Percentiles rank a stretch among this genome's conserved stretches.
Conservation (phyloP, 2,113 vertebrate genomes). For the Ellobius talpinus region DNA sequence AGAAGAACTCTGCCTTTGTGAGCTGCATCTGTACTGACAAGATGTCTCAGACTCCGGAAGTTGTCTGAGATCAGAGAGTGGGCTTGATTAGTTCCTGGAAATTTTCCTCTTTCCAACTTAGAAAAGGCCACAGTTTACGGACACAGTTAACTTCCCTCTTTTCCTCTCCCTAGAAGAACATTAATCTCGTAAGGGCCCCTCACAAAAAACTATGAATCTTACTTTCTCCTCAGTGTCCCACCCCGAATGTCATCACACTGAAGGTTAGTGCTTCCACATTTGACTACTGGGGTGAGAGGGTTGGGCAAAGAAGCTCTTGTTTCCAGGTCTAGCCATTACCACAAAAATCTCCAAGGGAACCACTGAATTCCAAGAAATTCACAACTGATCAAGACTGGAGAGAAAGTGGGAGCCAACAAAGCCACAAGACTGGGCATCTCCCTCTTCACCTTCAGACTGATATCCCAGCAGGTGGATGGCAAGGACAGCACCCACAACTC, state of each 20-base stretch:
- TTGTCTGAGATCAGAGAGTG: neutral
- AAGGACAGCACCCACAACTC: no score
- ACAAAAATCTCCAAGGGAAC: neutral
- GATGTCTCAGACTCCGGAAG: neutral
- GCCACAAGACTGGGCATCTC: no score
- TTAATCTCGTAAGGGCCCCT: neutral
- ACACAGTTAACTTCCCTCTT: neutral
- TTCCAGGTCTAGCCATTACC: neutral
- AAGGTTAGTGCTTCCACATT: neutral
- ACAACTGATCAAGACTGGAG: neutral
- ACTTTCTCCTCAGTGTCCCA: neutral
- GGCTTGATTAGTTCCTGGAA: neutral
- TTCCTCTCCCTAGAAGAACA: neutral
- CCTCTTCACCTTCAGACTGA: no score
- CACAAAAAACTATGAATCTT: no score
- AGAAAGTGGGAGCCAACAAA: neutral
- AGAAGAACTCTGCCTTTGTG: neutral
- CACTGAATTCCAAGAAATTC: neutral
- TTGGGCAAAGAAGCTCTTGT: neutral
- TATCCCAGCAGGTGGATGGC: no score
- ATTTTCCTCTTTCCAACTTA: neutral
- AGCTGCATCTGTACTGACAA: neutral
- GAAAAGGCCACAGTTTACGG: neutral
- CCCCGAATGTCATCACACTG: neutral
- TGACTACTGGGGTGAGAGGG: neutral